phyloP scores from a whole-genome alignment of 92 coral and sea anemone species.

The Umimayanthus chanpuru region DNA sequence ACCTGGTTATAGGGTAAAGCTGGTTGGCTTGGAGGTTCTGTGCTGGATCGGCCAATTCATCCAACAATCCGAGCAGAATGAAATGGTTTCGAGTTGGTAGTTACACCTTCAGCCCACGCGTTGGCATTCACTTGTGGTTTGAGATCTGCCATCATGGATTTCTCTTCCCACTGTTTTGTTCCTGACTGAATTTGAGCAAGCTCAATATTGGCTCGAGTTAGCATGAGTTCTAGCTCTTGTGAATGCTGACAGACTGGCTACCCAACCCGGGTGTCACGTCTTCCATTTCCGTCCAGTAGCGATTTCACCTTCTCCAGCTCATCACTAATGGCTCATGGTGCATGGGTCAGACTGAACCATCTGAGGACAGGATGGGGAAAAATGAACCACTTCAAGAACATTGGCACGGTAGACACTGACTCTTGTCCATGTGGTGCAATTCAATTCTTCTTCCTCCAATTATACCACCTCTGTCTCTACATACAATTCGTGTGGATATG shows the following conservation, averaged over 20 bases:
- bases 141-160: conserved; percentile 37
- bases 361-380: too few species aligned
- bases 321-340: conserved; percentile 11
- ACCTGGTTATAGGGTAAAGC: too few species aligned
- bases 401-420: too few species aligned
- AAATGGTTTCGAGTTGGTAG: neutral
- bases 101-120: conserved; percentile 23
- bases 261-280: conserved; percentile 24
- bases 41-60: conserved; percentile 40
- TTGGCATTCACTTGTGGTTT: conserved; percentile 29
- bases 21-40: conserved; percentile 33
- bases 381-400: too few species aligned
- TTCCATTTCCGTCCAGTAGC: conserved; percentile 41
- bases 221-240: conserved; percentile 35
- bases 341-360: too few species aligned
- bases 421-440: too few species aligned
- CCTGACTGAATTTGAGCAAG: conserved; percentile 36
- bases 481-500: too few species aligned
- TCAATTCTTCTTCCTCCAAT: too few species aligned
- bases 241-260: conserved; percentile 8
- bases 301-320: conserved; percentile 41
- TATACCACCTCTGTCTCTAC: too few species aligned
- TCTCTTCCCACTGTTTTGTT: conserved; percentile 8
- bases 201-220: conserved; percentile 43
- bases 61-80: conserved; percentile 44